phyloP scores from a whole-genome alignment of 2,888 invertebrate species.

The Periphyllus acericola region DNA sequence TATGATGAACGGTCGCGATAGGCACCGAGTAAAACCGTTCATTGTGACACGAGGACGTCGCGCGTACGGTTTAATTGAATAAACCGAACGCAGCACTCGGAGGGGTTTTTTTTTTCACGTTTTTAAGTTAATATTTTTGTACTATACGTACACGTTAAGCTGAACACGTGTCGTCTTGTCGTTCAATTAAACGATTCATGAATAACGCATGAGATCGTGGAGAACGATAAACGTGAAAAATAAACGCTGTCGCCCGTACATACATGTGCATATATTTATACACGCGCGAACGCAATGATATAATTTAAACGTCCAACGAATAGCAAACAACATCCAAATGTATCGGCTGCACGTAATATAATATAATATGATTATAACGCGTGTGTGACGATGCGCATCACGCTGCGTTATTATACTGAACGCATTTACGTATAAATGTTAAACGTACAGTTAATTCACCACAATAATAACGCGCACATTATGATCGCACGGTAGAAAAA shows the following conservation, averaged over 20 bases:
- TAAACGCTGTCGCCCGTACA: not conserved
- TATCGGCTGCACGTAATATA: not conserved
- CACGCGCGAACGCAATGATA: not conserved
- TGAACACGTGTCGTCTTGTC: not conserved
- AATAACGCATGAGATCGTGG: not conserved
- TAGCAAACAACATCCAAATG: not conserved
- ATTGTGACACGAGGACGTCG: not conserved
- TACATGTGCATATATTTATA: no score
- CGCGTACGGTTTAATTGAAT: not conserved
- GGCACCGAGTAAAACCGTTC: not conserved
- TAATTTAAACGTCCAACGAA: not conserved
- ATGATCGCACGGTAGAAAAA: not conserved
- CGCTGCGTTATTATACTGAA: not conserved
- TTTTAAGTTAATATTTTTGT: not conserved
- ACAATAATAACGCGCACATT: not conserved
- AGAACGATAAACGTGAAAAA: not conserved
- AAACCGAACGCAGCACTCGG: not conserved
- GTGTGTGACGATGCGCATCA: not conserved
- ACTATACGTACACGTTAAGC: not conserved
- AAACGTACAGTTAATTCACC: not conserved
- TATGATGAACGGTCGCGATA: not conserved
- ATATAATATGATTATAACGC: not conserved
- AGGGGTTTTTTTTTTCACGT: not conserved
- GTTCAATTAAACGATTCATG: not conserved
- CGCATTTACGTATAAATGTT: no score